These are phyloP conservation scores for Hemiscyllium ocellatum DNA, from an alignment of 2,113 vertebrate genomes.

Conservation along the genomic window DNA sequence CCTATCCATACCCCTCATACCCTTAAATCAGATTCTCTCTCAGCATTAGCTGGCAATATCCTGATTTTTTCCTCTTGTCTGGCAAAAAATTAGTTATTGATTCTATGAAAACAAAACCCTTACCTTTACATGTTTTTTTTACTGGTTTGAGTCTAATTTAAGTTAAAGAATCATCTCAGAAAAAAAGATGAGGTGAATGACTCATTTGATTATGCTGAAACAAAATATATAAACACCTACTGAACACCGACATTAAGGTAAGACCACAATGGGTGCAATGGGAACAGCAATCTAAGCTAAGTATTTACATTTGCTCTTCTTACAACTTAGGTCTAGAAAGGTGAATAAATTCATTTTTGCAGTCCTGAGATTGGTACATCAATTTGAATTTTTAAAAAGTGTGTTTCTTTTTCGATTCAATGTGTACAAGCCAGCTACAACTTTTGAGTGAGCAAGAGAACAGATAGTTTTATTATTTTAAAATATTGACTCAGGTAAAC, in stretches of 20 bases:
- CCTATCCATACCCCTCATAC: too few relatives aligned
- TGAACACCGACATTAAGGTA: not conserved
- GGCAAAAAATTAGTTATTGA: not conserved
- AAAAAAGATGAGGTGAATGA: not conserved
- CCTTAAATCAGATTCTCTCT: too few relatives aligned
- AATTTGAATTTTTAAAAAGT: too few relatives aligned
- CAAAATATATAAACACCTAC: constrained; percentile 23
- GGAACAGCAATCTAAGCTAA: not conserved
- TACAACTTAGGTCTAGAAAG: too few relatives aligned
- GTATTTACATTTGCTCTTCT: not conserved
- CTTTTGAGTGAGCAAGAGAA: too few relatives aligned
- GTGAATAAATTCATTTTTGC: too few relatives aligned
- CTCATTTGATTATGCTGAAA: constrained; percentile 24
- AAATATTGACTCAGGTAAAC: too few relatives aligned
- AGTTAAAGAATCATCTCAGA: not conserved
- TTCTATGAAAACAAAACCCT: not conserved
- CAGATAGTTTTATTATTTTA: too few relatives aligned
- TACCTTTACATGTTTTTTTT: not conserved
- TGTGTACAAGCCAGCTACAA: too few relatives aligned
- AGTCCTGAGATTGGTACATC: too few relatives aligned
- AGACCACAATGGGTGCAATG: not conserved
- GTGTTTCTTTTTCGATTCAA: too few relatives aligned
- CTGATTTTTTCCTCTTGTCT: not conserved
- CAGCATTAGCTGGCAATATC: not conserved
- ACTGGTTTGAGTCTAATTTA: not conserved